Percentiles rank a stretch among this genome's conserved stretches.
Evolutionary conservation across 2,888 invertebrate species (phyloP).

Genomic region (Linnaemya vulpina): DNA sequence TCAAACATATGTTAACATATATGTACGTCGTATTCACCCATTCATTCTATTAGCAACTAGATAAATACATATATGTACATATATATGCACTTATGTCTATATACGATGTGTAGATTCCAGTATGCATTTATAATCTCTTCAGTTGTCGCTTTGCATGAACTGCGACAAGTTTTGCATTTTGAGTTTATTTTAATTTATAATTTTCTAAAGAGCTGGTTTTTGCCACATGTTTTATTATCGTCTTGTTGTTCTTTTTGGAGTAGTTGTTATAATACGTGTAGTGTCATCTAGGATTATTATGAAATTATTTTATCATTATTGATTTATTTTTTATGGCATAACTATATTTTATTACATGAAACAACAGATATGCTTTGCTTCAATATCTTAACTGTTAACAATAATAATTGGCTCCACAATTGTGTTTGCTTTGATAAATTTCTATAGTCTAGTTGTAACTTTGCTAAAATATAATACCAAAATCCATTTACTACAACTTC

Average conservation of each 20-base stretch:
- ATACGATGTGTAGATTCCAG: background rate
- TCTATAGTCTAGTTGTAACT: too few species aligned
- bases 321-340: background rate
- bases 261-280: conserved; percentile 33
- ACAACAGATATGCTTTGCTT: background rate
- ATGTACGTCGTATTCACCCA: conserved; percentile 59
- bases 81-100: background rate
- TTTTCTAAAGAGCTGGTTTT: conserved; percentile 28
- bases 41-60: conserved; percentile 27
- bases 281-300: conserved; percentile 56
- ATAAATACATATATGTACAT: background rate
- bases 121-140: conserved; percentile 45
- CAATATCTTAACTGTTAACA: too few species aligned
- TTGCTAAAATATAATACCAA: too few species aligned
- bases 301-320: conserved; percentile 59
- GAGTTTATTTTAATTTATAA: conserved; percentile 40
- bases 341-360: background rate
- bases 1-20: conserved; percentile 73
- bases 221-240: background rate
- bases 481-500: too few species aligned
- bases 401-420: too few species aligned
- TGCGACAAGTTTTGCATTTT: conserved; percentile 48
- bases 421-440: too few species aligned
- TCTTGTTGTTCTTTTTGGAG: background rate
- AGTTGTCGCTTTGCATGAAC: conserved; percentile 52